These are phyloP conservation scores for Epiblema foenella DNA, from an alignment of 2,888 invertebrate genomes.

Conservation along the genomic window DNA sequence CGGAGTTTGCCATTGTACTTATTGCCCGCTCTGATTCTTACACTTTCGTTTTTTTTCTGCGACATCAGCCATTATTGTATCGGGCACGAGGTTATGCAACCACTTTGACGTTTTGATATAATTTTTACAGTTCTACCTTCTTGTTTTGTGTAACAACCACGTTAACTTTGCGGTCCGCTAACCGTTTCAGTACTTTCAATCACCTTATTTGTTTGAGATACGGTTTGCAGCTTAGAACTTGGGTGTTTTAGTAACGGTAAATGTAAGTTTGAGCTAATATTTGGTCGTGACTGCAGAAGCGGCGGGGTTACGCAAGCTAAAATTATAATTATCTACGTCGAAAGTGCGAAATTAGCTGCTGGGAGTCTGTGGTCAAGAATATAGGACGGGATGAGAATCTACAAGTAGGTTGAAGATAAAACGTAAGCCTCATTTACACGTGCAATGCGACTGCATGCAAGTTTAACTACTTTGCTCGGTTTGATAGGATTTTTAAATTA, in stretches of 20 bases:
- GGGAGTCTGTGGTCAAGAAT: conserved; percentile 32
- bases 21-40: conserved; percentile 78
- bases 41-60: conserved; percentile 82
- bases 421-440: no score
- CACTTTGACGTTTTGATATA: conserved; percentile 82
- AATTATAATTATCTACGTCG: conserved; percentile 78
- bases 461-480: no score
- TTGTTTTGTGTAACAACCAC: conserved; percentile 60
- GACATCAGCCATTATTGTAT: conserved; percentile 80
- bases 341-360: conserved; percentile 77
- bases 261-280: conserved; percentile 58
- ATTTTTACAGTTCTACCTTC: conserved; percentile 71
- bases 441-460: no score
- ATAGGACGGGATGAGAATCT: conserved; percentile 47
- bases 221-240: conserved; percentile 49
- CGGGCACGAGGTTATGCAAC: conserved; percentile 82
- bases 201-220: conserved; percentile 45
- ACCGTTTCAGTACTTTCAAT: conserved; percentile 28
- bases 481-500: no score
- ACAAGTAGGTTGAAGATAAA: not conserved
- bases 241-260: conserved; percentile 46
- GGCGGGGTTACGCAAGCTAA: conserved; percentile 76
- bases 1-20: conserved; percentile 74
- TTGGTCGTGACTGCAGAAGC: conserved; percentile 82
- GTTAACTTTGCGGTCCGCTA: conserved; percentile 45